Base-by-base conservation (phyloP, 1,140 invertebrate species). In the Drosophila albomicans region DNA sequence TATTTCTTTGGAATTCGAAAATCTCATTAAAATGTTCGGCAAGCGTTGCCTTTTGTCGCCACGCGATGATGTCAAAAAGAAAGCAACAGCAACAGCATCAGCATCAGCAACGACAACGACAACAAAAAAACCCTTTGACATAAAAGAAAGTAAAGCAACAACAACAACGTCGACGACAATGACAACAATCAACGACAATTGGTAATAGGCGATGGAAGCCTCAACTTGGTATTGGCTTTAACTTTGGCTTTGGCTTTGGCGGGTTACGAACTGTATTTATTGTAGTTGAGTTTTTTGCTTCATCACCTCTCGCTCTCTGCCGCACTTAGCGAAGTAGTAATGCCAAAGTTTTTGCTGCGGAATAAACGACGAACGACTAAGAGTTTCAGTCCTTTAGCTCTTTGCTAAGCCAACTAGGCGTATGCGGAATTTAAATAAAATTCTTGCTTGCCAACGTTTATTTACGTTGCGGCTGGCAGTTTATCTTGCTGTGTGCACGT, bases 11-110 rank as follows among this genome's bases (percentile, higher is more conserved):
- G 78, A 81, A 79, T 81, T 86, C 65, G 64, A 86, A 81, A 86
- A 87, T 82, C 79, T 82, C 82, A 76, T 87, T 87, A 86, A 82
- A 86, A 87, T 87, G 79, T 82, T 86, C 68, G 64, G 59, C 78
- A 72, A 46, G 52, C 63, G 46, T 64, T 57, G 43, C 45, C 45
- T 57, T 49, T 66, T 51, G 28, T 68, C 7, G 32, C 4, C 45
- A 25, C 20, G 45, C 45, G 13, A 16, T 41, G 38, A 8, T 41
- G 30, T 38, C 43, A 28, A 13, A n/a, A n/a, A 6, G 32, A 20
- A 32, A 16, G 30, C 8, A 38, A 2, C 7, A 28, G 2, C 30
- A 32, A 38, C 35, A 38, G 2, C 16, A 20, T 0, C 15, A 15
- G 15, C 15, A 16, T 1, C 5, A 35, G 32, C 5, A 32, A 11